Conservation (phyloP, 2,888 invertebrate species). For the Polydrusus tereticollis region DNA sequence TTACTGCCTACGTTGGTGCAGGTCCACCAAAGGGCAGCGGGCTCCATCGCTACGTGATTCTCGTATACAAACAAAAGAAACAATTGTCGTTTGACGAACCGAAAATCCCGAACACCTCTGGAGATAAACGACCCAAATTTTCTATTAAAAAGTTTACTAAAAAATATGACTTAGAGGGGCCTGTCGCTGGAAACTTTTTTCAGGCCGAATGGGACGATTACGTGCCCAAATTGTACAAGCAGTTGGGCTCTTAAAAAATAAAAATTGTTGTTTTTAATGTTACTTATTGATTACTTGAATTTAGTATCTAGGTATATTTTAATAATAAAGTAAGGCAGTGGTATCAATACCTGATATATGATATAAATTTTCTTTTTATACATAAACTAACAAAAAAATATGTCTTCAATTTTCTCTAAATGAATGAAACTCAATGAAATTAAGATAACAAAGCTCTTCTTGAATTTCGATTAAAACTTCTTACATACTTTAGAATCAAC, state of each 20-base stretch:
- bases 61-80: conserved; percentile 67
- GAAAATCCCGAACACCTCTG: conserved; percentile 61
- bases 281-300: not conserved
- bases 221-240: conserved; percentile 72
- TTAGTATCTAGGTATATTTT: too few relatives aligned
- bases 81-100: conserved; percentile 58
- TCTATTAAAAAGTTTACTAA: conserved; percentile 81
- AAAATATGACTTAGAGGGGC: conserved; percentile 85
- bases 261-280: not conserved
- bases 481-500: too few relatives aligned
- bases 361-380: too few relatives aligned
- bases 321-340: too few relatives aligned
- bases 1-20: conserved; percentile 77
- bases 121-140: conserved; percentile 72
- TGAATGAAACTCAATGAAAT: too few relatives aligned
- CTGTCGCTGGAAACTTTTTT: conserved; percentile 91
- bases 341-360: too few relatives aligned
- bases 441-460: too few relatives aligned
- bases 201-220: conserved; percentile 91
- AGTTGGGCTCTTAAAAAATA: conserved; percentile 15
- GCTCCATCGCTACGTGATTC: conserved; percentile 80
- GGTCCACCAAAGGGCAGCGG: conserved; percentile 81
- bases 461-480: too few relatives aligned
- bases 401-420: too few relatives aligned
- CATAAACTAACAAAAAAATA: too few relatives aligned